Conservation (phyloP, 2,113 vertebrate genomes). For the Rana temporaria region DNA sequence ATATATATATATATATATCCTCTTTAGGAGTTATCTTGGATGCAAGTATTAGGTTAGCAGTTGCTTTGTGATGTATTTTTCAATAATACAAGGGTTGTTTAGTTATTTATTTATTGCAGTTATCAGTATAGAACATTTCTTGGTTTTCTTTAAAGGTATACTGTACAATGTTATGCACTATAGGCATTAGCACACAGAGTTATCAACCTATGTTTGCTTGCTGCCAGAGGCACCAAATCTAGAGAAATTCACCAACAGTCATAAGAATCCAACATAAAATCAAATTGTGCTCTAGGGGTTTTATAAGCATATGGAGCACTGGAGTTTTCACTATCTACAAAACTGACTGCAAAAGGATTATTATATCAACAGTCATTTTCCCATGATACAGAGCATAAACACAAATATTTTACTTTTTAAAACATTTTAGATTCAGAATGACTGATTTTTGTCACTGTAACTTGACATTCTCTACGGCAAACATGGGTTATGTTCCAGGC, state of each 20-base stretch:
- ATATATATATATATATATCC: too few relatives aligned
- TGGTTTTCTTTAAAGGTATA: neutral
- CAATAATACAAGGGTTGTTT: neutral
- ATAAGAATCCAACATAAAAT: slow-evolving; percentile 30
- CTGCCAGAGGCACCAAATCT: slow-evolving; percentile 14
- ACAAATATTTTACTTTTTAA: neutral
- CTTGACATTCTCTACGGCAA: too few relatives aligned
- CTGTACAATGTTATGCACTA: neutral
- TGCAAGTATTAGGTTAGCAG: too few relatives aligned
- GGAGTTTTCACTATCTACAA: slow-evolving; percentile 18
- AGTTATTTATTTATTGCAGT: neutral
- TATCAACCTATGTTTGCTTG: slow-evolving; percentile 1
- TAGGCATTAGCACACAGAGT: neutral
- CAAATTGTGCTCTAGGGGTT: slow-evolving; percentile 15
- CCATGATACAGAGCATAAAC: neutral
- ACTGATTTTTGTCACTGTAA: too few relatives aligned
- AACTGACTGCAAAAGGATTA: slow-evolving; percentile 22
- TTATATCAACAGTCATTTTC: neutral
- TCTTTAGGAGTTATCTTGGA: too few relatives aligned
- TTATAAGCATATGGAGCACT: slow-evolving; percentile 12
- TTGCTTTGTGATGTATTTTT: neutral
- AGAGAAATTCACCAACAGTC: slow-evolving; percentile 23
- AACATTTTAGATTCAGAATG: too few relatives aligned
- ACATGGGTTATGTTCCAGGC: too few relatives aligned
- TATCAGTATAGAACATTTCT: neutral